Percentiles rank a stretch among this genome's conserved stretches.
Evolutionary conservation across 2,113 vertebrate species (phyloP).

Genomic region (Apodemus speciosus): DNA sequence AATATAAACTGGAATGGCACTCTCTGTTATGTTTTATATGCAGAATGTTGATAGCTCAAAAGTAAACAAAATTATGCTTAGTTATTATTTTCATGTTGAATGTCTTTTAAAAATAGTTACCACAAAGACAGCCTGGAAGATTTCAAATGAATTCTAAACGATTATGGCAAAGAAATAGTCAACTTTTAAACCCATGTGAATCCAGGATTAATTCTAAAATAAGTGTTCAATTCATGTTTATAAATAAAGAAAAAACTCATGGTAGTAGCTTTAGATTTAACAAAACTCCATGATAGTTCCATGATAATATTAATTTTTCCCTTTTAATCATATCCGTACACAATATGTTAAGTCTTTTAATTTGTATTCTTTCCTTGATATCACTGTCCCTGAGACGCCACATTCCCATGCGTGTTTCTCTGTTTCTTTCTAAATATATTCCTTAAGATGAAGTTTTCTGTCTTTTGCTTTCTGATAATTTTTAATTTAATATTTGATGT

Average conservation of each 20-base stretch:
- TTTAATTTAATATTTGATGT: slow-evolving; percentile 30
- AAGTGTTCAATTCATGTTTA: slow-evolving; percentile 18
- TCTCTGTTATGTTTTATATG: not conserved
- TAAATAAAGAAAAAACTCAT: slow-evolving; percentile 13
- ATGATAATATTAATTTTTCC: not conserved
- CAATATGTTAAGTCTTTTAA: not conserved
- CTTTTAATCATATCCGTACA: not conserved
- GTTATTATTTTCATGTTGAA: not conserved
- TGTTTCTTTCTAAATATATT: not conserved
- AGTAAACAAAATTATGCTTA: not conserved
- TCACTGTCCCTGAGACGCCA: not conserved
- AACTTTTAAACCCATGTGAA: not conserved
- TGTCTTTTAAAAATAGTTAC: not conserved
- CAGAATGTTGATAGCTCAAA: not conserved
- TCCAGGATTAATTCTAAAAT: not conserved
- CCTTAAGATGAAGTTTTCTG: not conserved
- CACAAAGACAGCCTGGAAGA: not conserved
- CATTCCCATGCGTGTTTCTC: not conserved
- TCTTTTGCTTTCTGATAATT: not conserved
- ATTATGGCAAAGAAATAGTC: not conserved
- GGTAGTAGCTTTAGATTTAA: not conserved
- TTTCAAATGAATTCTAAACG: slow-evolving; percentile 37
- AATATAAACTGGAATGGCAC: not conserved
- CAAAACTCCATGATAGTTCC: not conserved
- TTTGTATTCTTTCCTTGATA: not conserved